Evolutionary conservation across 2,113 vertebrate genomes (phyloP).

Genomic region (Cyprinodon tularosa): DNA sequence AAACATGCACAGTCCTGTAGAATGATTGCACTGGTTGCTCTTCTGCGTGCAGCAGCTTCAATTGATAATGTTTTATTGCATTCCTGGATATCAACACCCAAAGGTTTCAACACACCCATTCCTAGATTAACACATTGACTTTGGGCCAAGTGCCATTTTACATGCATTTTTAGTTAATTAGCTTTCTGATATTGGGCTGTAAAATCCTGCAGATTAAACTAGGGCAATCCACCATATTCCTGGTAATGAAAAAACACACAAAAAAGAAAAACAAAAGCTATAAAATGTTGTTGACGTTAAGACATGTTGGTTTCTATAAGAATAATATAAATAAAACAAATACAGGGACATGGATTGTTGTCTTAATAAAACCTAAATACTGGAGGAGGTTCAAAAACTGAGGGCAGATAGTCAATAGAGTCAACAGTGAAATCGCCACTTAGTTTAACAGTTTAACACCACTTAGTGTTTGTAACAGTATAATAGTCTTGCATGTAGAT

Average conservation of each 20-base stretch:
- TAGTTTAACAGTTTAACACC: neutral
- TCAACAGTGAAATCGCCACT: neutral
- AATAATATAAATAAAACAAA: neutral
- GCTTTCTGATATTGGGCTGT: neutral
- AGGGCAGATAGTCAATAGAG: neutral
- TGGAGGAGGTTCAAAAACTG: neutral
- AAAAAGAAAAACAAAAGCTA: neutral
- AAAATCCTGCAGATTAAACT: neutral
- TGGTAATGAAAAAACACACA: neutral
- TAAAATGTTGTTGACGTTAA: neutral
- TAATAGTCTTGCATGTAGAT: neutral
- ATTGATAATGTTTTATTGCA: neutral
- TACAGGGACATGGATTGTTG: neutral
- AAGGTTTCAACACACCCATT: neutral
- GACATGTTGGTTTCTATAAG: neutral
- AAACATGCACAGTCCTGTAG: conserved; percentile 20
- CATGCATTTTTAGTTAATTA: neutral
- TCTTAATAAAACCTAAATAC: neutral
- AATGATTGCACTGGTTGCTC: conserved; percentile 30
- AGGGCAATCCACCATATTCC: neutral
- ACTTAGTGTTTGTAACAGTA: neutral
- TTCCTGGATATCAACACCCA: neutral
- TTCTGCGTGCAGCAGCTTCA: accelerated
- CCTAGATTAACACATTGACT: neutral
- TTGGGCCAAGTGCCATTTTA: neutral